These are phyloP conservation scores for Leucoraja ocellata DNA, from an alignment of 2,797 vertebrate species.

Conservation along the genomic window DNA sequence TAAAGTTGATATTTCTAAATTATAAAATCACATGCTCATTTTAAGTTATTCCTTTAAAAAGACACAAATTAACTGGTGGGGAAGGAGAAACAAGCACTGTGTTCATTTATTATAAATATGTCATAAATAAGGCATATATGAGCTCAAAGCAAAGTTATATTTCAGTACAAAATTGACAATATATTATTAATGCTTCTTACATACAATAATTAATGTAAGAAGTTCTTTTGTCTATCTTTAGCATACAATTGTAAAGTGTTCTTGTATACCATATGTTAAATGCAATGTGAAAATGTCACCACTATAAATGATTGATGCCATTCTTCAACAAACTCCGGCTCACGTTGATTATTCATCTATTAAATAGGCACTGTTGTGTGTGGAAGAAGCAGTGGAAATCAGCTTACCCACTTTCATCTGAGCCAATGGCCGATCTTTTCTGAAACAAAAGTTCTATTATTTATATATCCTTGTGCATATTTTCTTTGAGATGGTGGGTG, in stretches of 20 bases:
- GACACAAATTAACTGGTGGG: not conserved
- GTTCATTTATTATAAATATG: slow-evolving; percentile 33
- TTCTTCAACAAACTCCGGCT: slow-evolving; percentile 63
- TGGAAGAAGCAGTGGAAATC: slow-evolving; percentile 50
- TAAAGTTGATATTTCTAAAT: not conserved
- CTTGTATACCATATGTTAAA: slow-evolving; percentile 66
- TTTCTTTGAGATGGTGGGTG: slow-evolving; percentile 51
- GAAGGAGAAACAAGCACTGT: not conserved
- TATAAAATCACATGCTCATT: not conserved
- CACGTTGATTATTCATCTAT: slow-evolving; percentile 64
- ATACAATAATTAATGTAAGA: slow-evolving; percentile 38
- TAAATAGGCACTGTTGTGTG: slow-evolving; percentile 60
- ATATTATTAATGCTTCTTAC: slow-evolving; percentile 33
- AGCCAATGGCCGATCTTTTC: slow-evolving; percentile 61
- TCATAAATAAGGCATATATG: slow-evolving; percentile 32
- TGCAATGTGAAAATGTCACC: slow-evolving; percentile 67
- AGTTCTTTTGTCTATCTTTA: slow-evolving; percentile 49
- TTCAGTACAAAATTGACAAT: slow-evolving; percentile 31
- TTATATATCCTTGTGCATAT: slow-evolving; percentile 57
- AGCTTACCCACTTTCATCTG: slow-evolving; percentile 60
- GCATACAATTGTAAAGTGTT: slow-evolving; percentile 50
- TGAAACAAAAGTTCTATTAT: slow-evolving; percentile 53
- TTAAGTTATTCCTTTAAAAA: not conserved
- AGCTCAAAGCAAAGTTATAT: slow-evolving; percentile 23
- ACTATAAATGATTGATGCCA: slow-evolving; percentile 69